Conservation (phyloP, 2,113 vertebrate species). For the Macquaria ambigua region DNA sequence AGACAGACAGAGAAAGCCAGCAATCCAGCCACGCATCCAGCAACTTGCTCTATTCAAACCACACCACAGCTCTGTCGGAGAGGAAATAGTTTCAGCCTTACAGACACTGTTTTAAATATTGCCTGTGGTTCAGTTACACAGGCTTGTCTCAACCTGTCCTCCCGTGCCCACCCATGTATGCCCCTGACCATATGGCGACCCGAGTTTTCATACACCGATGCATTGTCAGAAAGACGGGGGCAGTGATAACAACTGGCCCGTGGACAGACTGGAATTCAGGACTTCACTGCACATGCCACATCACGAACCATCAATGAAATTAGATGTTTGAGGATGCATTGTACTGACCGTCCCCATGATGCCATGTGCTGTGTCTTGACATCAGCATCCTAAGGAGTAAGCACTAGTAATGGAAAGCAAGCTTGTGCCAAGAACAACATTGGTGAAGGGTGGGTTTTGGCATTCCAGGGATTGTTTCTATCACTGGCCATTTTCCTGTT, state of each 20-base stretch:
- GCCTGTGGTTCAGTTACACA: conserved; percentile 35
- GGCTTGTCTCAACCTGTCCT: conserved; percentile 36
- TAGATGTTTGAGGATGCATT: not conserved
- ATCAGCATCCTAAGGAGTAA: conserved; percentile 66
- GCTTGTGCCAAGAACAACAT: conserved; percentile 82
- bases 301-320: conserved; percentile 39
- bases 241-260: not conserved
- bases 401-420: conserved; percentile 71
- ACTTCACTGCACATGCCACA: conserved; percentile 29
- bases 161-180: conserved; percentile 14
- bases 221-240: not conserved
- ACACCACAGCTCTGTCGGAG: conserved; percentile 39
- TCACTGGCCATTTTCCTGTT: conserved; percentile 87
- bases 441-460: conserved; percentile 83
- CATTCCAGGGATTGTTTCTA: conserved; percentile 86
- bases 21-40: conserved; percentile 34
- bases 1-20: conserved; percentile 32
- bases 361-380: conserved; percentile 39
- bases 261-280: conserved; percentile 9
- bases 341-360: not conserved
- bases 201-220: not conserved
- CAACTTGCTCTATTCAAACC: conserved; percentile 54
- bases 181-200: conserved; percentile 16
- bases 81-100: conserved; percentile 72
- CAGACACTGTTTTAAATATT: conserved; percentile 59